Evolutionary conservation across 2,113 vertebrate species (phyloP).

Genomic region (Charadrius vociferus): DNA sequence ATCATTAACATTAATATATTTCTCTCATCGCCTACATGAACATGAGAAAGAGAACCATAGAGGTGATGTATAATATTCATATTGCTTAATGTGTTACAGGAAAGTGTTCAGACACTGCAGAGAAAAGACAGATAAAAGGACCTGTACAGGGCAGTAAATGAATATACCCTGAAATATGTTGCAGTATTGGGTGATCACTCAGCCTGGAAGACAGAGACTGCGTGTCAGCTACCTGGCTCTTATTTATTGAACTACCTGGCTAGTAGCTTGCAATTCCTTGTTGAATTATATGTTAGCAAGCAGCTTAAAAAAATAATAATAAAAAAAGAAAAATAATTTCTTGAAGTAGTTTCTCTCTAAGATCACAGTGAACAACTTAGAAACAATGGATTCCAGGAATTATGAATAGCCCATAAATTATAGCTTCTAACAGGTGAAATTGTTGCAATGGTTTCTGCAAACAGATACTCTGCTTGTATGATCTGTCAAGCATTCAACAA

Average conservation of each 20-base stretch:
- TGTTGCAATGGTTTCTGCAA: background rate
- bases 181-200: background rate
- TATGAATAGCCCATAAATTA: background rate
- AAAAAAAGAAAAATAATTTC: background rate
- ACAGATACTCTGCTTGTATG: background rate
- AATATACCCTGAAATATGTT: background rate
- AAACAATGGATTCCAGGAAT: background rate
- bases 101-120: background rate
- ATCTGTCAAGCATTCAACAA: background rate
- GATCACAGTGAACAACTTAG: background rate
- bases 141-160: background rate
- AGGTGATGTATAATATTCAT: constrained; percentile 38
- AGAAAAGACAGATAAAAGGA: constrained; percentile 18
- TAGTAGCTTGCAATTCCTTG: background rate
- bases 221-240: background rate
- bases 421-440: background rate
- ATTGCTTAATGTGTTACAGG: constrained; percentile 33
- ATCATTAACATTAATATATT: constrained; percentile 32
- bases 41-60: background rate
- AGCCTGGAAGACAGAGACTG: constrained; percentile 10
- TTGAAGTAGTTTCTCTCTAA: background rate
- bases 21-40: background rate
- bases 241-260: constrained; percentile 34
- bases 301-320: background rate
- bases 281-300: constrained; percentile 9